phyloP scores from a whole-genome alignment of 2,888 invertebrate genomes.

The Clunio marinus region DNA sequence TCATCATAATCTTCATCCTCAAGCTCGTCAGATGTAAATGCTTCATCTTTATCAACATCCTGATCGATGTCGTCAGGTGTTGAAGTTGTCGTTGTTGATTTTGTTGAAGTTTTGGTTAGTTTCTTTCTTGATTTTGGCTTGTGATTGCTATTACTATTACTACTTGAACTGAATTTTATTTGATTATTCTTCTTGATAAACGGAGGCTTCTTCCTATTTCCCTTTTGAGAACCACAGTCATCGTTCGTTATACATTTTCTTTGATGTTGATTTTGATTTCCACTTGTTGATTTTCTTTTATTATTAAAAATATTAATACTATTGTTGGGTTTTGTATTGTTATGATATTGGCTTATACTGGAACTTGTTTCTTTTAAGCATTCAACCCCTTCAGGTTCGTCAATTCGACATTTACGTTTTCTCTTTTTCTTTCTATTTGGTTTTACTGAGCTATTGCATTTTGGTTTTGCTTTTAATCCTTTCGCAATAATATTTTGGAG shows the following conservation, averaged over 20 bases:
- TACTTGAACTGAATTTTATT: background rate
- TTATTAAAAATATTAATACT: background rate
- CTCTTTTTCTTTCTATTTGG: slow-evolving; percentile 46
- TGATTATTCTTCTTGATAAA: slow-evolving; percentile 19
- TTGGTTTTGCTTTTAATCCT: slow-evolving; percentile 51
- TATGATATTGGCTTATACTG: background rate
- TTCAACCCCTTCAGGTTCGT: slow-evolving; percentile 38
- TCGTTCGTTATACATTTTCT: slow-evolving; percentile 10
- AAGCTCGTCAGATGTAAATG: background rate
- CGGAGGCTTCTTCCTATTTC: slow-evolving; percentile 15
- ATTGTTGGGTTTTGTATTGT: slow-evolving; percentile 6
- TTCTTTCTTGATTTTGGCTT: slow-evolving; percentile 9
- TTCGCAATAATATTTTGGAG: slow-evolving; percentile 49
- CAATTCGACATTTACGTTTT: slow-evolving; percentile 45
- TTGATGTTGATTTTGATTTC: background rate
- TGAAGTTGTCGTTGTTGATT: background rate
- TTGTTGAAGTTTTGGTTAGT: background rate
- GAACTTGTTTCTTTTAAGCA: slow-evolving; percentile 25
- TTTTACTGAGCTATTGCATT: slow-evolving; percentile 45
- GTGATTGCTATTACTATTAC: background rate
- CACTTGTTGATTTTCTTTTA: slow-evolving; percentile 6
- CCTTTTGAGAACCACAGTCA: background rate
- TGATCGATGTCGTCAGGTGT: slow-evolving; percentile 22
- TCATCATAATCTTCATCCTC: slow-evolving; percentile 32
- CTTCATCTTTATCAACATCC: background rate